Base-by-base conservation (phyloP, 2,888 invertebrate genomes). In the Drosophila leonis region DNA sequence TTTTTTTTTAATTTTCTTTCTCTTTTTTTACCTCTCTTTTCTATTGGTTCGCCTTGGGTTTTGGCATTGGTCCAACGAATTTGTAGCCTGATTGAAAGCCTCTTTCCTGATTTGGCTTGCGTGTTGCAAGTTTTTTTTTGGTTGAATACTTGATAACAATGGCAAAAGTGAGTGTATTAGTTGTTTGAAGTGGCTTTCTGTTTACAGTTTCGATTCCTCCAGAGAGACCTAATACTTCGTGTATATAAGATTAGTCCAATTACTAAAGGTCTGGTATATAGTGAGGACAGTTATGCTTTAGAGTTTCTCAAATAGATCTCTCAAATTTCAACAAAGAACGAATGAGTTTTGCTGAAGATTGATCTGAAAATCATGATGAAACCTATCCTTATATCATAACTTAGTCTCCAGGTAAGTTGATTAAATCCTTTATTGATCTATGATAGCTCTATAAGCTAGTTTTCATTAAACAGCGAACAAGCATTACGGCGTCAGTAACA, bases 41-140 rank as follows among this genome's bases (percentile, higher is more conserved):
- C 39, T 7, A n/a, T 63, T 15, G 24, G 2, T 44, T 44, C 24
- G n/a, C 57, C 55, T 37, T 44, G 42, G 46, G 13, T 54, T 56
- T 72, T 84, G 84, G 84, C 76, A 46, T 12, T 44, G 18, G 18
- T 72, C 83, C 85, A 79, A 72, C 15, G 57, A 67, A 66, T 83
- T 78, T 82, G 67, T 72, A 72, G 76, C 46, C 77, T 81, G 82
- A 86, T 84, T 83, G 82, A 83, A 82, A 80, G 52, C 63, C 49
- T 78, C 59, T 62, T 55, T 42, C 31, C 46, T 65, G 61, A 69
- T 71, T 76, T 79, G 74, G 56, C 49, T 76, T 72, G 73, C 74
- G 60, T 75, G 78, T 59, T 76, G 56, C 65, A 48, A 59, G 37
- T 33, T 66, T 65, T 68, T 72, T 18, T 2, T 33, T 42, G 18